Conservation (phyloP, 2,113 vertebrate species). For the Diphyllodes magnificus region DNA sequence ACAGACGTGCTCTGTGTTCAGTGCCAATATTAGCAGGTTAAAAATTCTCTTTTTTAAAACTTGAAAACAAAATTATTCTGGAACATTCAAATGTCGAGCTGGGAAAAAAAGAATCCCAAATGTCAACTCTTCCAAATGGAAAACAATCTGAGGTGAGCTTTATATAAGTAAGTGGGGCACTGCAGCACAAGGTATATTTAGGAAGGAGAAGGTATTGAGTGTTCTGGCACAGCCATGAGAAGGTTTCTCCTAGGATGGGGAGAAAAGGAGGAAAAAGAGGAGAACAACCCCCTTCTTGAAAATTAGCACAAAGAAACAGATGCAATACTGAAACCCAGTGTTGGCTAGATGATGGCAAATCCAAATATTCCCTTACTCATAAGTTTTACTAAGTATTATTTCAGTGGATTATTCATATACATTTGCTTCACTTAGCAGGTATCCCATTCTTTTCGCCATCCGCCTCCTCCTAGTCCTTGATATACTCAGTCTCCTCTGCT, state of each 20-base stretch:
- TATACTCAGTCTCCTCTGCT: background rate
- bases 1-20: background rate
- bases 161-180: background rate
- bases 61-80: background rate
- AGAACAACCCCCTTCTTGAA: background rate
- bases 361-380: background rate
- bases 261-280: background rate
- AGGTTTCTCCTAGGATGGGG: background rate
- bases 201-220: background rate
- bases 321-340: background rate
- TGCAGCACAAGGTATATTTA: background rate
- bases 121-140: background rate
- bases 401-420: background rate
- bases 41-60: background rate
- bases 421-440: background rate
- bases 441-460: background rate
- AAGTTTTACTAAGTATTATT: background rate
- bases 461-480: background rate
- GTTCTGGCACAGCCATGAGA: background rate
- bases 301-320: background rate
- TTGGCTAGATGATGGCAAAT: background rate
- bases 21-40: background rate
- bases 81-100: background rate
- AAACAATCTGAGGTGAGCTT: conserved; percentile 3
- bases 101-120: background rate